phyloP scores from a whole-genome alignment of 2,888 invertebrate species.

The Nyleta sp. region DNA sequence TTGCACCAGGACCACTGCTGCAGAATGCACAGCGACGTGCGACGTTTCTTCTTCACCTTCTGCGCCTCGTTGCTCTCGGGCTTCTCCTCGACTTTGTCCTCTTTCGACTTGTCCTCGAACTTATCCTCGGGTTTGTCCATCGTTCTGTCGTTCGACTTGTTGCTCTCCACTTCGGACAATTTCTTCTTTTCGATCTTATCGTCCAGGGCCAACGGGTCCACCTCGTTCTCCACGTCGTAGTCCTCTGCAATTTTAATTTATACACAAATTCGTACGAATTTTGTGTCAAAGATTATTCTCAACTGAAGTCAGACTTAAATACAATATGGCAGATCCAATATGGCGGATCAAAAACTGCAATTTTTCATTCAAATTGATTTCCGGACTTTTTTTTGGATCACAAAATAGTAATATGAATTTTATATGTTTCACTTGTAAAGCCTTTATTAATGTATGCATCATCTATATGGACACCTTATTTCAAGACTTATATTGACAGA shows the following conservation, averaged over 20 bases:
- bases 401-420: too few species aligned
- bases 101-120: conserved; percentile 70
- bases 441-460: too few species aligned
- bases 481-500: too few species aligned
- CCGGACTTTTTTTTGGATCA: too few species aligned
- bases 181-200: conserved; percentile 66
- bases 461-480: too few species aligned
- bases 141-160: conserved; percentile 79
- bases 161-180: conserved; percentile 69
- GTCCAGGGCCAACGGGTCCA: conserved; percentile 55
- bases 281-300: too few species aligned
- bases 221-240: conserved; percentile 70
- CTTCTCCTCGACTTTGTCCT: conserved; percentile 77
- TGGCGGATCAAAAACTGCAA: too few species aligned
- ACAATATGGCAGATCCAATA: too few species aligned
- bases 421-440: too few species aligned
- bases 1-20: conserved; percentile 92
- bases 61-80: conserved; percentile 83
- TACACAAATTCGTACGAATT: too few species aligned
- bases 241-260: conserved; percentile 67
- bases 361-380: too few species aligned
- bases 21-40: conserved; percentile 88
- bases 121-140: not conserved
- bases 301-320: too few species aligned
- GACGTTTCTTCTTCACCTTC: conserved; percentile 85